Percentiles rank a stretch among this genome's conserved stretches.
phyloP scores from a whole-genome alignment of 2,113 vertebrate genomes.

The Symphodus melops region DNA sequence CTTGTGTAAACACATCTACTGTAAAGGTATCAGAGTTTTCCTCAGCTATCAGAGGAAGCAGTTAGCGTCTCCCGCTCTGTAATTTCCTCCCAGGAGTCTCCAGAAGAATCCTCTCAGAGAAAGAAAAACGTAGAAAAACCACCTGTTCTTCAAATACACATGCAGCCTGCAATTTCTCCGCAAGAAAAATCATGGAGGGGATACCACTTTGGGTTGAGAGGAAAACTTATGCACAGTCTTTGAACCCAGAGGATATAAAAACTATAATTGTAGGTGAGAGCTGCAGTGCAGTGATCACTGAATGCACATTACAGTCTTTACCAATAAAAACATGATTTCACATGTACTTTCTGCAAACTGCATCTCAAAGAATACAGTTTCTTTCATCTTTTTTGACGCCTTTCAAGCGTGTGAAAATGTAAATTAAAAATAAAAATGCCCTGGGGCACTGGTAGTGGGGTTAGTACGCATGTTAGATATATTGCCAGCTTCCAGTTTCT shows the following conservation, averaged over 20 bases:
- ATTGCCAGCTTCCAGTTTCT: too few species aligned
- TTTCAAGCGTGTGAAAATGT: background rate
- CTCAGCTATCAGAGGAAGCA: constrained; percentile 32
- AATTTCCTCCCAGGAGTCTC: constrained; percentile 67
- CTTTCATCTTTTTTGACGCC: background rate
- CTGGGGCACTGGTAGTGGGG: too few species aligned
- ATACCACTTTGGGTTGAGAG: constrained; percentile 26
- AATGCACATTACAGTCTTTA: constrained; percentile 14
- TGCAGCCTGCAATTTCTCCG: constrained; percentile 68
- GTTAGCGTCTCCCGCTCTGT: constrained; percentile 62
- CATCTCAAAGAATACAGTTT: background rate
- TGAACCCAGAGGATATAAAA: constrained; percentile 60
- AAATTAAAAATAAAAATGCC: too few species aligned
- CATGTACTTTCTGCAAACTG: constrained; percentile 9
- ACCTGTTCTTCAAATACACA: constrained; percentile 72
- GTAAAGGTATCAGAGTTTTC: constrained; percentile 2
- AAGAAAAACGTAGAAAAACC: constrained; percentile 53
- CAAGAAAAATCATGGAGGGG: constrained; percentile 11
- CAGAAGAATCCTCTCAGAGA: constrained; percentile 43
- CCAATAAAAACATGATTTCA: constrained; percentile 16
- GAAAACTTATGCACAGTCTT: constrained; percentile 56
- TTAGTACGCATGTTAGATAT: too few species aligned
- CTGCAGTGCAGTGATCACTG: constrained; percentile 5
- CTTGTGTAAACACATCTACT: constrained; percentile 3
- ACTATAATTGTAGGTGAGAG: constrained; percentile 49